phyloP scores from a whole-genome alignment of 2,888 invertebrate genomes.

The Liposcelis brunnea region DNA sequence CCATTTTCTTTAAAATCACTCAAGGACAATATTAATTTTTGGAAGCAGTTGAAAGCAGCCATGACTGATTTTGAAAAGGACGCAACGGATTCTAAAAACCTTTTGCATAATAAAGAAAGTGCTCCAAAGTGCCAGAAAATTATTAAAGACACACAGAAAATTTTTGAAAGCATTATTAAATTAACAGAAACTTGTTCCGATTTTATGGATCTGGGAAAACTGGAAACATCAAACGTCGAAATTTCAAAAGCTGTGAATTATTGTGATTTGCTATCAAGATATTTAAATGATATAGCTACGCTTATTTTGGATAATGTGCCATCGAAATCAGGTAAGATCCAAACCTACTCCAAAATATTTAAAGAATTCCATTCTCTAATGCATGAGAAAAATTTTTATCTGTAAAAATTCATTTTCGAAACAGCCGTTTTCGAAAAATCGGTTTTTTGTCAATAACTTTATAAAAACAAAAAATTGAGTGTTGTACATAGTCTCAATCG shows the following conservation, averaged over 20 bases:
- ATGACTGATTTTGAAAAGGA: conserved; percentile 7
- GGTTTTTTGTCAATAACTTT: too few species aligned
- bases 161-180: conserved; percentile 2
- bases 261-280: conserved; percentile 17
- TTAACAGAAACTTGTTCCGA: not conserved
- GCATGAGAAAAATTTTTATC: too few species aligned
- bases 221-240: not conserved
- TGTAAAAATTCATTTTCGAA: too few species aligned
- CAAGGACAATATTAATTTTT: conserved; percentile 20
- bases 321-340: conserved; percentile 1
- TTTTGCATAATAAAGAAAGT: conserved; percentile 12
- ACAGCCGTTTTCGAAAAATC: too few species aligned
- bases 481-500: too few species aligned
- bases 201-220: not conserved
- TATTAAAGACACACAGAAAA: conserved; percentile 15
- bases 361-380: too few species aligned
- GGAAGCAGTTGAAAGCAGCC: conserved; percentile 18
- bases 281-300: conserved; percentile 20
- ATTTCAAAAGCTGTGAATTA: conserved; percentile 12
- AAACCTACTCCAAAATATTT: too few species aligned
- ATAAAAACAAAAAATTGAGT: too few species aligned
- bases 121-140: conserved; percentile 14
- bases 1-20: conserved; percentile 20
- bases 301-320: conserved; percentile 17
- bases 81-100: not conserved